Conservation (phyloP, 2,888 invertebrate species). For the Papilio demoleus region DNA sequence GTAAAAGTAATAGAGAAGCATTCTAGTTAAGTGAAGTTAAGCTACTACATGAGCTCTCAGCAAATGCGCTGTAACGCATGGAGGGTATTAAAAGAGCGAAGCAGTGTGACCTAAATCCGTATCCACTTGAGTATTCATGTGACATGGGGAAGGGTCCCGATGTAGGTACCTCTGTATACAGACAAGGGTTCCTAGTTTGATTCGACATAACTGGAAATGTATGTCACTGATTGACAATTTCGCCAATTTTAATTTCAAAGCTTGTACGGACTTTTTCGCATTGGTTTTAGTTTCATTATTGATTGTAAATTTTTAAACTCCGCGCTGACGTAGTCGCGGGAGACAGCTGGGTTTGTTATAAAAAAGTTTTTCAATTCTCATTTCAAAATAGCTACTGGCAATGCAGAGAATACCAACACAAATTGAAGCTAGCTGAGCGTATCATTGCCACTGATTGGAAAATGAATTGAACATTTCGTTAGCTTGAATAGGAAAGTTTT, state of each 20-base stretch:
- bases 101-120: constrained; percentile 33
- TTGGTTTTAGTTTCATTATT: background rate
- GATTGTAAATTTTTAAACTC: background rate
- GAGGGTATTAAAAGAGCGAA: constrained; percentile 27
- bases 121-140: constrained; percentile 27
- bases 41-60: constrained; percentile 26
- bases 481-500: constrained; percentile 22
- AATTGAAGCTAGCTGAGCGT: constrained; percentile 19
- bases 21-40: constrained; percentile 28
- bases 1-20: constrained; percentile 17
- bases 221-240: background rate
- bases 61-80: constrained; percentile 17
- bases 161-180: background rate
- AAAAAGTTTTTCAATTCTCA: background rate
- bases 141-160: background rate
- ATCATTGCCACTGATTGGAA: constrained; percentile 26
- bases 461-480: constrained; percentile 29
- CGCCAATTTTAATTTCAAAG: background rate
- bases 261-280: no score
- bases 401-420: background rate
- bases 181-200: background rate
- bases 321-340: no score
- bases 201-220: background rate
- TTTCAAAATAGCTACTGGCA: background rate
- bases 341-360: no score